Evolutionary conservation across 1,140 invertebrate species (phyloP).

Genomic region (Charaxes varanes): DNA sequence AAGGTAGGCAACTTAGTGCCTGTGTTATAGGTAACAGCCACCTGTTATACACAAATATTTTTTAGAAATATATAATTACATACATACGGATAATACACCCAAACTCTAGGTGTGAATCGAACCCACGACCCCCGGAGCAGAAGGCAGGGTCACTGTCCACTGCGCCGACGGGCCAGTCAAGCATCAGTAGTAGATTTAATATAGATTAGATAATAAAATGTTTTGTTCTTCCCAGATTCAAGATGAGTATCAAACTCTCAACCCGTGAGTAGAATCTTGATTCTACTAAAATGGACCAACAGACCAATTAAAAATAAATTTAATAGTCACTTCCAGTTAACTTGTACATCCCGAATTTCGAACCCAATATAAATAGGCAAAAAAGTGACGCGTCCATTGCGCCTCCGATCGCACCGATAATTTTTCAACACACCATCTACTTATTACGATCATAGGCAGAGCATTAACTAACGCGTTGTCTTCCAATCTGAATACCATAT

Average conservation of each 20-base stretch:
- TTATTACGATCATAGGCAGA: constrained; percentile 72
- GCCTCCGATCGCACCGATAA: constrained; percentile 71
- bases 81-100: no score
- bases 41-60: no score
- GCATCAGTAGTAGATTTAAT: not conserved
- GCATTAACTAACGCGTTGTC: constrained; percentile 61
- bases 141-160: constrained; percentile 59
- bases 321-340: constrained; percentile 27
- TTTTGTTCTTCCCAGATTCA: no score
- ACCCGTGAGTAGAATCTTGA: no score
- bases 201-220: no score
- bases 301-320: not conserved
- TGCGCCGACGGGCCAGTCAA: constrained; percentile 47
- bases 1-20: no score
- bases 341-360: constrained; percentile 28
- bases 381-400: constrained; percentile 68
- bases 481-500: constrained; percentile 28
- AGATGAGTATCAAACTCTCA: no score
- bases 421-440: constrained; percentile 73
- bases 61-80: no score
- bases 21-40: no score
- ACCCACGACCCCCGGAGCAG: no score
- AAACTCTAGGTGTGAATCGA: no score
- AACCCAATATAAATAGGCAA: constrained; percentile 67
- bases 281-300: no score